Evolutionary conservation across 2,797 vertebrate species (phyloP), one percentile per base, ranked within the genome.

Genomic region (Psittacula echo): DNA sequence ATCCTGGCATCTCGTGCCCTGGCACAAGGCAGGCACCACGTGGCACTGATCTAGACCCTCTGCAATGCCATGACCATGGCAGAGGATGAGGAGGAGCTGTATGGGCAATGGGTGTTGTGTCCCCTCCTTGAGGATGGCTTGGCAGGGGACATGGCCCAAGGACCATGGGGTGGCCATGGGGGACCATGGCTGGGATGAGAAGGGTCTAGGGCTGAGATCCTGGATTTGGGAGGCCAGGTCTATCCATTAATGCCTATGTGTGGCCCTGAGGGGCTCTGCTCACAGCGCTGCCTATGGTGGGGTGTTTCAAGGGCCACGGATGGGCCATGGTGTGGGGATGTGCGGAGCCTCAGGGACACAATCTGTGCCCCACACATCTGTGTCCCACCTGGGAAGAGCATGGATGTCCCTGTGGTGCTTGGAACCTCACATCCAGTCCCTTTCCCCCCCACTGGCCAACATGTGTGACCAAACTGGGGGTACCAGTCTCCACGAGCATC

Each of bases 11-110:
- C 76, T 56, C 5, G 2, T 6, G 7, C 54, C 50, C 76, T n/a
- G 79, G 77, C 66, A 29, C 21, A 2, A 22, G 64, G 32, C 39
- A 26, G 39, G 60, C 16, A 58, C 37, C 8, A 8, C 8, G 2
- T 2, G 45, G 50, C 62, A 17, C 32, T 0, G 8, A 30, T 53
- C 47, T 58, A 22, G 37, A 16, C 19, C 53, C 60, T 47, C 42
- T 11, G 45, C 1, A 4, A 22, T 2, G 22, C n/a, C 5, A 32
- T 26, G 62, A 3, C 37, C 9, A 1, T 0, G 6, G 17, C 0
- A 4, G 61, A 56, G 41, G 37, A 22, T 7, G 12, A 67, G 67
- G 50, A 45, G 34, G n/a, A 66, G 30, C 41, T 5, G 24, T 18
- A 64, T 39, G 1, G 4, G n/a, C 29, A 0, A 1, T 6, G 2